Percentiles rank a stretch among this genome's conserved stretches.
phyloP scores from a whole-genome alignment of 2,888 invertebrate species.

The Spicauda simplicius region DNA sequence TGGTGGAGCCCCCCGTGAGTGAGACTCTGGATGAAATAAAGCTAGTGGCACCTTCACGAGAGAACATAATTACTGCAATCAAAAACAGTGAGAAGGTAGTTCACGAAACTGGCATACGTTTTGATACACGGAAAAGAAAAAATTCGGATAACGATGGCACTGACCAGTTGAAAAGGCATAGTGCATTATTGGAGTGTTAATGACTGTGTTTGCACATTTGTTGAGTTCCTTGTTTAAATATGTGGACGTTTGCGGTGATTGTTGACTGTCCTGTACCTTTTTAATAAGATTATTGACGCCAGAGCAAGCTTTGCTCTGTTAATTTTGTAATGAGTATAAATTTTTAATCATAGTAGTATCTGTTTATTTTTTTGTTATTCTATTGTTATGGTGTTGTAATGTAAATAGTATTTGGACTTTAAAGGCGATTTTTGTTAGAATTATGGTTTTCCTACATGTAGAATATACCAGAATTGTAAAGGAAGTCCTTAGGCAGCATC shows the following conservation, averaged over 20 bases:
- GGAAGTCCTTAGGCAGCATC: neutral
- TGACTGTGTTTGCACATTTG: constrained; percentile 13
- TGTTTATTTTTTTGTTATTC: constrained; percentile 13
- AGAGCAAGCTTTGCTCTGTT: constrained; percentile 21
- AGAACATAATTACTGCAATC: constrained; percentile 77
- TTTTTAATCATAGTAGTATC: constrained; percentile 19
- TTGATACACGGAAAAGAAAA: constrained; percentile 74
- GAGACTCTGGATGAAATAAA: constrained; percentile 70
- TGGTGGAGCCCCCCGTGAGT: constrained; percentile 74
- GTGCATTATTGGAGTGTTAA: constrained; percentile 46
- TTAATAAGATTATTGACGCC: constrained; percentile 8
- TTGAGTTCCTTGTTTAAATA: constrained; percentile 29
- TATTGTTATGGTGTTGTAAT: constrained; percentile 9
- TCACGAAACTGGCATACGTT: constrained; percentile 72
- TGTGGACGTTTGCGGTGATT: constrained; percentile 3
- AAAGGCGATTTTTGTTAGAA: neutral
- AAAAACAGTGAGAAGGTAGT: constrained; percentile 78
- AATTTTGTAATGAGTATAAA: constrained; percentile 7
- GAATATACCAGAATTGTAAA: neutral
- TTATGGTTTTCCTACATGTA: neutral
- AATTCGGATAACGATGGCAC: constrained; percentile 59
- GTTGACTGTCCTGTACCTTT: constrained; percentile 4
- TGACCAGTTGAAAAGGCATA: constrained; percentile 68
- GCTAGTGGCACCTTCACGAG: constrained; percentile 74
- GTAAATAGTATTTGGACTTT: neutral